phyloP scores from a whole-genome alignment of 2,888 invertebrate species.

The Morpho deidamia region DNA sequence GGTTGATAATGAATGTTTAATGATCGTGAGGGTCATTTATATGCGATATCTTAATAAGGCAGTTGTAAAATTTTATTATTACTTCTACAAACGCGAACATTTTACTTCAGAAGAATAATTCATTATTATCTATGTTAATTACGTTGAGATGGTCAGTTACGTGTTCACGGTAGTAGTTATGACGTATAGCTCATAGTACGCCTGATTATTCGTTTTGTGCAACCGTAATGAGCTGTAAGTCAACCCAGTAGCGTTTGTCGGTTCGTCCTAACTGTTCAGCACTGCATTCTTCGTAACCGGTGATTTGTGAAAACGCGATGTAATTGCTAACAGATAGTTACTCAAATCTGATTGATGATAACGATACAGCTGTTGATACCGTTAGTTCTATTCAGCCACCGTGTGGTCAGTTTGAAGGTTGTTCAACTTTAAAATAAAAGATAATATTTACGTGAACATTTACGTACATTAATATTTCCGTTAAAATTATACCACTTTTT shows the following conservation, averaged over 20 bases:
- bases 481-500: background rate
- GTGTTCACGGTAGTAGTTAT: slow-evolving; percentile 33
- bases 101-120: slow-evolving; percentile 22
- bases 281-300: slow-evolving; percentile 47
- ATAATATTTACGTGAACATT: slow-evolving; percentile 22
- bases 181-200: slow-evolving; percentile 14
- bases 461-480: no score
- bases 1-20: no score
- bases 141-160: slow-evolving; percentile 37
- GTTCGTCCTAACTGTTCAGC: slow-evolving; percentile 21
- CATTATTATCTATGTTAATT: slow-evolving; percentile 8
- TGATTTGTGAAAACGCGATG: slow-evolving; percentile 48
- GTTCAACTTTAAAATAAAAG: slow-evolving; percentile 46
- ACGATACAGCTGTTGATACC: slow-evolving; percentile 58
- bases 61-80: background rate
- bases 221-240: background rate
- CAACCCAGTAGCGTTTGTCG: slow-evolving; percentile 3
- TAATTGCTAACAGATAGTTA: slow-evolving; percentile 73
- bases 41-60: slow-evolving; percentile 1
- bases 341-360: slow-evolving; percentile 76
- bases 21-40: no score
- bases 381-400: slow-evolving; percentile 73
- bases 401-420: slow-evolving; percentile 52
- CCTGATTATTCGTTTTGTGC: background rate
- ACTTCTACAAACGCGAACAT: slow-evolving; percentile 11